phyloP scores from a whole-genome alignment of 2,113 vertebrate species.

The Malaclemys terrapin region DNA sequence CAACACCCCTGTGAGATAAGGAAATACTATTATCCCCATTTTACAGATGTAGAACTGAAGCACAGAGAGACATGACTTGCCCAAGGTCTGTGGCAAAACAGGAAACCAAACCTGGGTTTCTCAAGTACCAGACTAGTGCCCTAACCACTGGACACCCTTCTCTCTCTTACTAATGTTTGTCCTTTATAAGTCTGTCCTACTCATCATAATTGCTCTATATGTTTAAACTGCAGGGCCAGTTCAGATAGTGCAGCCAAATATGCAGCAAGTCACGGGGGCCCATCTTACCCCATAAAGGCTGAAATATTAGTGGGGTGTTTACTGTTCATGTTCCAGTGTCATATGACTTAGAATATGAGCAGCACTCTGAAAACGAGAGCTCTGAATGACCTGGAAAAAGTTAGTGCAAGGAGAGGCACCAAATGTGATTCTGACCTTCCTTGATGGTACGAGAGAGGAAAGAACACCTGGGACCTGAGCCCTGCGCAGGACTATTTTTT shows the following conservation, averaged over 20 bases:
- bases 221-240: neutral
- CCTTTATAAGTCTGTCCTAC: neutral
- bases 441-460: neutral
- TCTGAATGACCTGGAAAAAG: neutral
- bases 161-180: neutral
- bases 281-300: neutral
- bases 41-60: neutral
- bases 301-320: neutral
- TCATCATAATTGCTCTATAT: neutral
- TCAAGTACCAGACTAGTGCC: neutral
- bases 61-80: neutral
- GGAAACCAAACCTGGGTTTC: neutral
- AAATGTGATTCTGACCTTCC: neutral
- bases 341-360: neutral
- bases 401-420: neutral
- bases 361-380: neutral
- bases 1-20: neutral
- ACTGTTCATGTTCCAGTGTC: neutral
- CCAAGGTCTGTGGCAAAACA: neutral
- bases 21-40: accelerated
- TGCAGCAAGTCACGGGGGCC: neutral
- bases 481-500: no score
- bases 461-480: neutral
- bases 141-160: neutral
- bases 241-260: neutral